phyloP scores from a whole-genome alignment of 2,797 vertebrate genomes.

The Falco naumanni region DNA sequence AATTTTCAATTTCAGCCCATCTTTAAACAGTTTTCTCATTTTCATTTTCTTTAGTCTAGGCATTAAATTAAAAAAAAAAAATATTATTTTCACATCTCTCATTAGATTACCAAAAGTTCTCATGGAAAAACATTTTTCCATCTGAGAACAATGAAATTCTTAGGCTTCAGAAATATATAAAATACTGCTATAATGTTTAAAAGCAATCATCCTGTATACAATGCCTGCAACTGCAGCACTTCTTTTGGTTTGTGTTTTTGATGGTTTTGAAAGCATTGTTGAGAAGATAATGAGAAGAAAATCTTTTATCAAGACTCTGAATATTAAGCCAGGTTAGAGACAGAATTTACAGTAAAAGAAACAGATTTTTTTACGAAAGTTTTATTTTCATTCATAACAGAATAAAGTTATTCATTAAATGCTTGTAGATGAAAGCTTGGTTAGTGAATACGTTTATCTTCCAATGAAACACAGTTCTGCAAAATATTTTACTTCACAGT shows the following conservation, averaged over 20 bases:
- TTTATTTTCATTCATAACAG: constrained; percentile 34
- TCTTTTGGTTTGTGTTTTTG: background rate
- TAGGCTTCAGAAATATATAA: background rate
- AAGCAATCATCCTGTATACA: background rate
- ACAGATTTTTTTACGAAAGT: background rate
- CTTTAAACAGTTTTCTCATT: background rate
- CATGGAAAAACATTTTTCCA: background rate
- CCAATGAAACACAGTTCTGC: background rate
- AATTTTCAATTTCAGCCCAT: background rate
- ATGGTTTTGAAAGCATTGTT: background rate
- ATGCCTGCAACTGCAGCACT: background rate
- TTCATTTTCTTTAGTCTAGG: background rate
- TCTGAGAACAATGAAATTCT: background rate
- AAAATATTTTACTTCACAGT: background rate
- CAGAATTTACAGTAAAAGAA: background rate
- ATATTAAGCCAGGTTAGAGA: background rate
- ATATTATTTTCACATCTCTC: background rate
- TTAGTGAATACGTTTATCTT: background rate
- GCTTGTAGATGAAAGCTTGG: background rate
- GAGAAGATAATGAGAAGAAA: background rate
- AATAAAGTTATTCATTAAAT: constrained; percentile 23
- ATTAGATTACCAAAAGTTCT: background rate
- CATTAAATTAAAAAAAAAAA: background rate
- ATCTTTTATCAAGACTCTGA: background rate
- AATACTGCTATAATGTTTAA: background rate